Conservation (phyloP, 2,888 invertebrate genomes). For the Sisyra terminalis region DNA sequence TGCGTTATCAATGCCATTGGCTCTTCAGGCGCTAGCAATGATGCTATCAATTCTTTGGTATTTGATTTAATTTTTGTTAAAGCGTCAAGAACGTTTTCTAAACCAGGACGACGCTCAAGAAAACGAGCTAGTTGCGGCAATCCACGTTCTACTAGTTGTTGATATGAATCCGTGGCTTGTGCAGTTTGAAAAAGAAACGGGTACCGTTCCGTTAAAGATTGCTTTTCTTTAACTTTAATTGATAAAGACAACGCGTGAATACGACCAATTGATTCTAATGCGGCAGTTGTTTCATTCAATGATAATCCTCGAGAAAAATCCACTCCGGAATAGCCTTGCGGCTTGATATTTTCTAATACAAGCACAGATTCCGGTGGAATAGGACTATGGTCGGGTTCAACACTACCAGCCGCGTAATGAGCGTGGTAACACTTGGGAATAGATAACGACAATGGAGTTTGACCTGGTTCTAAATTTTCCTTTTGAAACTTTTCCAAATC, state of each 20-base stretch:
- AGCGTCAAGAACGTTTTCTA: constrained; percentile 41
- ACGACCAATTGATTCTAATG: constrained; percentile 52
- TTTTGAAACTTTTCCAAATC: constrained; percentile 45
- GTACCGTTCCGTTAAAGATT: constrained; percentile 33
- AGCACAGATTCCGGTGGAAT: constrained; percentile 46
- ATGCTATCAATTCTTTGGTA: constrained; percentile 55
- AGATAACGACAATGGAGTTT: constrained; percentile 33
- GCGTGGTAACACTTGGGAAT: constrained; percentile 55
- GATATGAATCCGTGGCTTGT: constrained; percentile 62
- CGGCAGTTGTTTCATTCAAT: constrained; percentile 44
- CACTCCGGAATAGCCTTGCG: constrained; percentile 43
- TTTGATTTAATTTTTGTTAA: constrained; percentile 41
- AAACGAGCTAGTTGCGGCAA: constrained; percentile 60
- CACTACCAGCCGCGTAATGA: constrained; percentile 34
- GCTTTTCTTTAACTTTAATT: constrained; percentile 34
- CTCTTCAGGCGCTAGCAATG: constrained; percentile 50
- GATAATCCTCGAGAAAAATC: constrained; percentile 54
- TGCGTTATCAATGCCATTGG: constrained; percentile 62
- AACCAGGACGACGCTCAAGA: constrained; percentile 45
- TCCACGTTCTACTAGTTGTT: constrained; percentile 60
- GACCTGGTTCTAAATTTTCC: constrained; percentile 24
- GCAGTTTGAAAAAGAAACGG: constrained; percentile 63
- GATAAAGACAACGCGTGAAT: constrained; percentile 57
- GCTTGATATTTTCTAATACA: constrained; percentile 57
- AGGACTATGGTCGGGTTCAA: constrained; percentile 23